Conservation (phyloP, 2,113 vertebrate genomes). For the Zeus faber region DNA sequence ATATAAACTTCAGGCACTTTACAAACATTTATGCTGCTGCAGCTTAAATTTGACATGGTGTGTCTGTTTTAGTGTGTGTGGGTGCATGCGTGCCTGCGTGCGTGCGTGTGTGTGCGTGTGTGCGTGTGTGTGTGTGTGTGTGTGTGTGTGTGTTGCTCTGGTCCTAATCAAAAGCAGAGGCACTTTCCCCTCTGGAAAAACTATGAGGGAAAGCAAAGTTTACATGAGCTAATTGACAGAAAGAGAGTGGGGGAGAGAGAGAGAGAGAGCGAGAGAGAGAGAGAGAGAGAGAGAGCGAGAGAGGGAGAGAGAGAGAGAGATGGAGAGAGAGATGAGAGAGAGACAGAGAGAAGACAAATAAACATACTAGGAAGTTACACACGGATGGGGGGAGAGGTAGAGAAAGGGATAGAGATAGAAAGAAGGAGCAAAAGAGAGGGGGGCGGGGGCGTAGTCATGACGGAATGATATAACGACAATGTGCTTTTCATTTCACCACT, state of each 20-base stretch:
- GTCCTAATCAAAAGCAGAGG: conserved; percentile 70
- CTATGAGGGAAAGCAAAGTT: conserved; percentile 69
- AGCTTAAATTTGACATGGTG: too few species aligned
- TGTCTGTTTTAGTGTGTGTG: conserved; percentile 24
- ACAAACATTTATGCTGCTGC: conserved; percentile 8
- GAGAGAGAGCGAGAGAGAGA: too few species aligned
- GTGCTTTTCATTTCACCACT: conserved; percentile 64
- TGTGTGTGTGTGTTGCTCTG: conserved; percentile 34
- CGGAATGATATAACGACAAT: conserved; percentile 57
- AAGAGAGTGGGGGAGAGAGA: too few species aligned
- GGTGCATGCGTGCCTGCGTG: neutral
- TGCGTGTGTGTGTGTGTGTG: conserved; percentile 7
- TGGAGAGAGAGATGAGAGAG: too few species aligned
- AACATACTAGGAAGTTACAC: conserved; percentile 54
- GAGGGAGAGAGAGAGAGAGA: too few species aligned
- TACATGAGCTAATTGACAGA: conserved; percentile 70
- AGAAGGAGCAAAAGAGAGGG: conserved; percentile 22
- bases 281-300: too few species aligned
- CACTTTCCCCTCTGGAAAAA: conserved; percentile 60
- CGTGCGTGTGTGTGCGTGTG: neutral
- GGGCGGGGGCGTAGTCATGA: conserved; percentile 28
- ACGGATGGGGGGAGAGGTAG: conserved; percentile 32
- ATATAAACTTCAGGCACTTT: conserved; percentile 6
- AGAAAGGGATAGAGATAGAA: too few species aligned
- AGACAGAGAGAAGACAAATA: conserved; percentile 55